phyloP scores from a whole-genome alignment of 2,113 vertebrate genomes.

The Platichthys stellatus region DNA sequence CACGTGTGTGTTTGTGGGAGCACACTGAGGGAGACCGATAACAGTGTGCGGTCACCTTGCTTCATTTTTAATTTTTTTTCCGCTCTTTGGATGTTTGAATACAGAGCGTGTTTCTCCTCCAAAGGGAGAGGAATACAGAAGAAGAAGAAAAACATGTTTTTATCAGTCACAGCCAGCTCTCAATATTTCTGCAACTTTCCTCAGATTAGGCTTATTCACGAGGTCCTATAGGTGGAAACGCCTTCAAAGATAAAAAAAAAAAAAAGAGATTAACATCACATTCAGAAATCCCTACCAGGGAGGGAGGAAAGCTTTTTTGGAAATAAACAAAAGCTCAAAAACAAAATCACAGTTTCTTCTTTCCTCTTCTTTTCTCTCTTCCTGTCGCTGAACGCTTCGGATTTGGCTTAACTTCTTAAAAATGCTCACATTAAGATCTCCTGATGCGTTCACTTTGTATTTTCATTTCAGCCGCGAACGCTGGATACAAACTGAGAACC shows the following conservation, averaged over 20 bases:
- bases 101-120: constrained; percentile 60
- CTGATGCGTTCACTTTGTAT: constrained; percentile 25
- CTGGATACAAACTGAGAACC: not conserved
- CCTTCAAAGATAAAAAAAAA: constrained; percentile 75
- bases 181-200: constrained; percentile 60
- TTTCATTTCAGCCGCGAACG: constrained; percentile 46
- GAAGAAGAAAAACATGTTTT: constrained; percentile 50
- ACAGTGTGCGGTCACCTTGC: constrained; percentile 77
- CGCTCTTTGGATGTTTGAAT: constrained; percentile 66
- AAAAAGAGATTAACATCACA: constrained; percentile 73
- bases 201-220: constrained; percentile 74
- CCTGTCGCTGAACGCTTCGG: constrained; percentile 22
- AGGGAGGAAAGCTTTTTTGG: constrained; percentile 50
- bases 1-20: constrained; percentile 26
- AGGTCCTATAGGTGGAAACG: constrained; percentile 76
- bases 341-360: constrained; percentile 11
- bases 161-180: constrained; percentile 77
- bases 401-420: constrained; percentile 63
- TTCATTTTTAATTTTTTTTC: constrained; percentile 71
- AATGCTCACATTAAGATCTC: constrained; percentile 53
- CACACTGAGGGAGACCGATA: constrained; percentile 66
- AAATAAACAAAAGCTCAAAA: constrained; percentile 72
- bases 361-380: not conserved
- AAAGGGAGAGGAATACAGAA: constrained; percentile 32
- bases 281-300: constrained; percentile 65